A percentile compares a stretch with the other conserved stretches of the same genome.
Evolutionary conservation across 2,888 invertebrate species (phyloP).

Genomic region (Patella ulyssiponensis): DNA sequence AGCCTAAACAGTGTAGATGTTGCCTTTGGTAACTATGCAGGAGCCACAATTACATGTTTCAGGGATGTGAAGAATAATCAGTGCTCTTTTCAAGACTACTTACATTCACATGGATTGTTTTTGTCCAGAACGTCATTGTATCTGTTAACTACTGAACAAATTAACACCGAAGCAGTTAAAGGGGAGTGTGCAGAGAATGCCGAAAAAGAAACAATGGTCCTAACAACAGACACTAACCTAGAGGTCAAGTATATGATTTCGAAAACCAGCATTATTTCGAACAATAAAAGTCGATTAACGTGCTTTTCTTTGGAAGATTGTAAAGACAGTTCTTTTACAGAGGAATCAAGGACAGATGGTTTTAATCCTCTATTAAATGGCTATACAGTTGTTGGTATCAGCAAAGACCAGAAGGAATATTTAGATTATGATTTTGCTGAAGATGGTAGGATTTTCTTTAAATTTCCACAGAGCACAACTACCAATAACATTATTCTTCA

Average conservation of each 20-base stretch:
- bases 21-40: not conserved
- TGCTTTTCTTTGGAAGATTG: conserved; percentile 1
- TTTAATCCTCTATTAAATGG: conserved; percentile 1
- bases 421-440: not conserved
- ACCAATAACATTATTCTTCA: not conserved
- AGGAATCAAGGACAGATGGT: not conserved
- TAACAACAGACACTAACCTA: not conserved
- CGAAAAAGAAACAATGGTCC: conserved; percentile 1
- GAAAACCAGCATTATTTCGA: not conserved
- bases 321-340: not conserved
- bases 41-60: conserved; percentile 1
- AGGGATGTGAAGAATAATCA: conserved; percentile 1
- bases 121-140: not conserved
- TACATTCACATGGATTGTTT: not conserved
- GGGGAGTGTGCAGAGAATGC: not conserved
- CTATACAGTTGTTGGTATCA: not conserved
- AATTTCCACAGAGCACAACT: not conserved
- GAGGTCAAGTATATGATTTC: conserved; percentile 1
- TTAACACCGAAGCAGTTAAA: conserved; percentile 1
- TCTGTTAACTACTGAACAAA: not conserved
- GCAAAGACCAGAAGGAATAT: conserved; percentile 1
- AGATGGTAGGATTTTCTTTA: not conserved
- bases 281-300: not conserved
- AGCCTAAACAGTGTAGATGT: conserved; percentile 6
- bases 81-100: not conserved